Percentiles rank a stretch among this genome's conserved stretches.
phyloP scores from a whole-genome alignment of 2,797 vertebrate genomes.

The Peromyscus attwateri region DNA sequence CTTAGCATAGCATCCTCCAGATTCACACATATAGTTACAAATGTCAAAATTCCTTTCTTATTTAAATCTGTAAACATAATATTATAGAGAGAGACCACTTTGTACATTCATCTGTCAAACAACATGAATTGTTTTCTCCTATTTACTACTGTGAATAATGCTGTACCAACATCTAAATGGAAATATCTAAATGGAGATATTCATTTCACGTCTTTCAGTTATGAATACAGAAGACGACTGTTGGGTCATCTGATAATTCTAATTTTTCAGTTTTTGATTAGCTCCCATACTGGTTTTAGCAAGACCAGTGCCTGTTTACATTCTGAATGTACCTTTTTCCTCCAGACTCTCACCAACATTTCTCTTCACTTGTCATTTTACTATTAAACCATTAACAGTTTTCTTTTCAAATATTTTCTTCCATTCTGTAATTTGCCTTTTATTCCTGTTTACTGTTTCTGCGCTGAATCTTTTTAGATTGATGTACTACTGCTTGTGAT shows the following conservation, averaged over 20 bases:
- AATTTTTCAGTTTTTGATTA: slow-evolving; percentile 10
- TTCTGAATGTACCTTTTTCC: neutral
- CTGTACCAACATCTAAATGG: neutral
- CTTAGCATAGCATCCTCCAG: neutral
- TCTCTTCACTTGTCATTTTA: neutral
- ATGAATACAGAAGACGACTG: neutral
- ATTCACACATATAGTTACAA: neutral
- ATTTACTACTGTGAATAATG: neutral
- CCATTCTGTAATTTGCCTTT: neutral
- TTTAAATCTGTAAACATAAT: neutral
- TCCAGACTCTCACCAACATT: neutral
- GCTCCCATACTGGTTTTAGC: neutral
- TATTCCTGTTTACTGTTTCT: neutral
- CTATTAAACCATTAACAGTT: neutral
- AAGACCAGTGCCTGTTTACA: neutral
- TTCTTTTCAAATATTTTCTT: neutral
- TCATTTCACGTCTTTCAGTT: neutral
- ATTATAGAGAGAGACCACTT: neutral
- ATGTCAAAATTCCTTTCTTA: neutral
- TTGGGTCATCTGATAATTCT: neutral
- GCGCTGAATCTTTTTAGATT: neutral
- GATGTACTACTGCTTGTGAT: neutral
- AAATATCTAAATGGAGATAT: neutral
- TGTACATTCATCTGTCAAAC: neutral
- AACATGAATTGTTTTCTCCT: neutral